Base-by-base conservation (phyloP, 1,140 invertebrate genomes). In the Pachypsylla venusta region DNA sequence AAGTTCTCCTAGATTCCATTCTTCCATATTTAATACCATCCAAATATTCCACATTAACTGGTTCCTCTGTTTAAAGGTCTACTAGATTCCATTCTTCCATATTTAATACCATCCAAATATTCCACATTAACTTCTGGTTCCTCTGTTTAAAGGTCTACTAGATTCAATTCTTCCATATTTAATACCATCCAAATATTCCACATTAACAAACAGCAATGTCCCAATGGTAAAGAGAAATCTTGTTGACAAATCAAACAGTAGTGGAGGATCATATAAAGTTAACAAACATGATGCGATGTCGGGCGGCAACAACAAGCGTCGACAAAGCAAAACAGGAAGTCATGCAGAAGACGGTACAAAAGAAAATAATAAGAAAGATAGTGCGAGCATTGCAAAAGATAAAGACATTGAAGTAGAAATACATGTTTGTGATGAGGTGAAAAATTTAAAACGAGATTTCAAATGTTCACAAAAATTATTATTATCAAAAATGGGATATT, bases 401-500 rank as follows among this genome's bases (percentile, higher is more conserved):
- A 14, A 3, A 13, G 10, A 60, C 10, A 24, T 35, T 40, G 7
- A 24, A 13, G 84, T 90, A 2, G 81, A 88, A 69, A 91, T 91
- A 64, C 86, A 91, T 65, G 86, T 91, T 5, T 90, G 85, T 61
- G 88, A 93, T 65, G 89, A 91, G 73, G 81, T 85, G 0, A 89
- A 89, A 69, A 85, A 85, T 58, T 72, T 87, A 53, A 90, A 87
- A 61, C 84, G 87, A 68, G 87, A 93, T 68, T 96, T 95, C 68
- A 76, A 78, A 57, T 95, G 92, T 69, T 82, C 87, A 1, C 85
- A 93, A 67, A 84, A 83, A 64, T 68, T 94, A 53, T 73, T 96
- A 2, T 79, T 93, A 0, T 79, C 82, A 57, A 90, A 94, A 73
- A 96, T 96, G 90, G 87, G 87, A 35, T 96, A 95, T 71, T 96